Evolutionary conservation across 2,113 vertebrate species (phyloP).

Genomic region (Tetrao urogallus): DNA sequence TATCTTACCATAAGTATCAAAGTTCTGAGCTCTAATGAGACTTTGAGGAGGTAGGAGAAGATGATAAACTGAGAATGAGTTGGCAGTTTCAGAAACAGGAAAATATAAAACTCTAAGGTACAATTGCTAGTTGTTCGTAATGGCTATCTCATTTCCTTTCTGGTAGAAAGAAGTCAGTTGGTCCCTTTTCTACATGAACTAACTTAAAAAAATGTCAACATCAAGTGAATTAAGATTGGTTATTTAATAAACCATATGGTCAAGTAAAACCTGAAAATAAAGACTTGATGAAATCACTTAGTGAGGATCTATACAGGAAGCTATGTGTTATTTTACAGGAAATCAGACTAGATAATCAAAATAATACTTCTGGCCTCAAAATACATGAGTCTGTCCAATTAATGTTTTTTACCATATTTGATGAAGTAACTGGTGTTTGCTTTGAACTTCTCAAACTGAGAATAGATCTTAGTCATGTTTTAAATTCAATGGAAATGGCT

Average conservation of each 20-base stretch:
- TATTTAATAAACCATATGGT: not conserved
- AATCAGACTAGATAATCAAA: slow-evolving; percentile 22
- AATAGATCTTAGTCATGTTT: not conserved
- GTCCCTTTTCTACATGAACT: not conserved
- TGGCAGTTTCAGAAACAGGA: not conserved
- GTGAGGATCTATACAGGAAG: not conserved
- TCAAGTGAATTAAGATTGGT: not conserved
- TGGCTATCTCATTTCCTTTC: not conserved
- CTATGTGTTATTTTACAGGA: not conserved
- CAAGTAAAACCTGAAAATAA: not conserved
- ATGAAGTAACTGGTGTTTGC: slow-evolving; percentile 3
- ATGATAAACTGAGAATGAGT: not conserved
- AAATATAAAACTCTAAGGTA: not conserved
- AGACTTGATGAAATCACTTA: not conserved
- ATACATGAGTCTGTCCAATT: not conserved
- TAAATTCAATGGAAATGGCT: not conserved
- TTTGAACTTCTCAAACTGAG: not conserved
- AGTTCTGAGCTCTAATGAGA: not conserved
- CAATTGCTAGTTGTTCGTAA: not conserved
- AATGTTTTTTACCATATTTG: not conserved
- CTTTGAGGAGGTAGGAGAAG: not conserved
- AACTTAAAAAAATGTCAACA: not conserved
- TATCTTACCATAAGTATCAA: not conserved
- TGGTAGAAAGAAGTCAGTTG: not conserved
- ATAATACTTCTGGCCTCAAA: slow-evolving; percentile 7